Evolutionary conservation across 2,113 vertebrate species (phyloP).

Genomic region (Leucosticte australis): DNA sequence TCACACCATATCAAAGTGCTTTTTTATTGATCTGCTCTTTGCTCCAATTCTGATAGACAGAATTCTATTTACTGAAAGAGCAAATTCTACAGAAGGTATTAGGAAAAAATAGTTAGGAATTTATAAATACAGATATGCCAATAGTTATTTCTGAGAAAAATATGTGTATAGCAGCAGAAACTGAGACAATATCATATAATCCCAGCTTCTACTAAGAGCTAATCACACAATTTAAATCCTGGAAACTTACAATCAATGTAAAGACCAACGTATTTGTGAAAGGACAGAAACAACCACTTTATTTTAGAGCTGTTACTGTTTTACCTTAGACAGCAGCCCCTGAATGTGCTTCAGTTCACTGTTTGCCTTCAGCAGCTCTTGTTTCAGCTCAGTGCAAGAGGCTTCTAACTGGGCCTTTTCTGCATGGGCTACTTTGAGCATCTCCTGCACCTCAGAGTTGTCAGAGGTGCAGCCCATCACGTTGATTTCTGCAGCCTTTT

Average conservation of each 20-base stretch:
- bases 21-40: not conserved
- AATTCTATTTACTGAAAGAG: not conserved
- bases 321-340: slow-evolving; percentile 84
- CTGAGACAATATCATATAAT: accelerated
- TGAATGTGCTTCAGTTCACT: slow-evolving; percentile 80
- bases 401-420: slow-evolving; percentile 86
- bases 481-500: slow-evolving; percentile 79
- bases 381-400: slow-evolving; percentile 81
- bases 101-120: not conserved
- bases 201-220: not conserved
- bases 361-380: slow-evolving; percentile 83
- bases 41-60: not conserved
- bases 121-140: not conserved
- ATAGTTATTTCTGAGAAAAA: not conserved
- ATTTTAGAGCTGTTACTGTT: not conserved
- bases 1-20: not conserved
- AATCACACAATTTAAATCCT: not conserved
- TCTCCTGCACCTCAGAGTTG: slow-evolving; percentile 78
- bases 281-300: not conserved
- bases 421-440: slow-evolving; percentile 80
- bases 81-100: not conserved
- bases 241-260: not conserved
- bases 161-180: not conserved
- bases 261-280: not conserved
- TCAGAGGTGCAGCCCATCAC: slow-evolving; percentile 75